A percentile compares a stretch with the other conserved stretches of the same genome.
Conservation (phyloP, 2,888 invertebrate genomes). For the Blastobasis adustella region DNA sequence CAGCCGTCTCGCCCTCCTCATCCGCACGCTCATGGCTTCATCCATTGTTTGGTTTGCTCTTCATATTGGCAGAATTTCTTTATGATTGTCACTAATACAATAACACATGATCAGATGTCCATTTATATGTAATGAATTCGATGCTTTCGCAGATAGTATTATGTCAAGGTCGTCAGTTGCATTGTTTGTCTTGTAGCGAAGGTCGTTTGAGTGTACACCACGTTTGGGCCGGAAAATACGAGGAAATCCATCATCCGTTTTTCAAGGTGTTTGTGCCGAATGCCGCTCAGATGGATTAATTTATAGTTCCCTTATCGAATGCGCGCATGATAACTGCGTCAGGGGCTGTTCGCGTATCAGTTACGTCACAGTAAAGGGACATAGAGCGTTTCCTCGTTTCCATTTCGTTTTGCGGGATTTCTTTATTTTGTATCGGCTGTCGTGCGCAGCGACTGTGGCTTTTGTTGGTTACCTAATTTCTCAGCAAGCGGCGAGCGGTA, state of each 20-base stretch:
- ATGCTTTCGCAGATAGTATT: slow-evolving; percentile 56
- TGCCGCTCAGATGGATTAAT: slow-evolving; percentile 34
- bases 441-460: slow-evolving; percentile 52
- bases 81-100: slow-evolving; percentile 52
- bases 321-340: slow-evolving; percentile 25
- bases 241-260: slow-evolving; percentile 65
- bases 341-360: slow-evolving; percentile 20
- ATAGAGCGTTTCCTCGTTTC: slow-evolving; percentile 30
- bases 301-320: slow-evolving; percentile 30
- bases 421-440: slow-evolving; percentile 47
- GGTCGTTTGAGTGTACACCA: slow-evolving; percentile 54
- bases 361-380: slow-evolving; percentile 35
- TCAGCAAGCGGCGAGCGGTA: slow-evolving; percentile 60
- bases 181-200: slow-evolving; percentile 68
- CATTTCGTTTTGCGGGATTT: slow-evolving; percentile 39
- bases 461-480: slow-evolving; percentile 72
- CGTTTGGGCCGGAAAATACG: slow-evolving; percentile 65
- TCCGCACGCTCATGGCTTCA: slow-evolving; percentile 44
- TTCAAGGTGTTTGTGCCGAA: slow-evolving; percentile 58
- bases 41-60: slow-evolving; percentile 48
- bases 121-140: slow-evolving; percentile 61
- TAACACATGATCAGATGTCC: slow-evolving; percentile 52
- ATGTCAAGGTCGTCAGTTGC: slow-evolving; percentile 70
- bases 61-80: slow-evolving; percentile 39
- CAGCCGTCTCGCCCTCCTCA: slow-evolving; percentile 71